phyloP scores from a whole-genome alignment of 2,888 invertebrate species.

The Agriopis marginaria region DNA sequence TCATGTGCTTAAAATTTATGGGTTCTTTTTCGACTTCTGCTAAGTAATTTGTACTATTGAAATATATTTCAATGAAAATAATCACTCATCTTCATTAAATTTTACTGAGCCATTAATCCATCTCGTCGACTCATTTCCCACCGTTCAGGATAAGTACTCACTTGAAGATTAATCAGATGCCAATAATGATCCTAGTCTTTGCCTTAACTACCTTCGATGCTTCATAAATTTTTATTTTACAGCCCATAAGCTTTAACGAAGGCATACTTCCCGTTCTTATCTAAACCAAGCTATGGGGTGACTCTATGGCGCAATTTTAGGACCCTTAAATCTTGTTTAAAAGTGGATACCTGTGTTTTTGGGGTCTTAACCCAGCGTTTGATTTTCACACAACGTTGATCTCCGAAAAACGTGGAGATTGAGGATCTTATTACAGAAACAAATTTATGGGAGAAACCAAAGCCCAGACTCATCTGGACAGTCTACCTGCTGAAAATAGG shows the following conservation, averaged over 20 bases:
- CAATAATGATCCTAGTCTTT: constrained; percentile 15
- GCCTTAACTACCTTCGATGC: constrained; percentile 22
- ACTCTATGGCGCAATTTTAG: constrained; percentile 2
- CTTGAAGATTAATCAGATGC: constrained; percentile 14
- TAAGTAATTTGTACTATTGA: no score
- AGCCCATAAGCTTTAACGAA: constrained; percentile 24
- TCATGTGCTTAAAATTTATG: no score
- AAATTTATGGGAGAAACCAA: no score
- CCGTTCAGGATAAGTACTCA: constrained; percentile 15
- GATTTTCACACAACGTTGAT: no score
- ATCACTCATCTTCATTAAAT: background rate
- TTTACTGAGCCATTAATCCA: background rate
- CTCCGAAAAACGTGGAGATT: no score
- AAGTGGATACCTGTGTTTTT: background rate
- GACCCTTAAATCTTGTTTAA: background rate
- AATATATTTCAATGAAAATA: background rate
- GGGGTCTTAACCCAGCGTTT: no score
- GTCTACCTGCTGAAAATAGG: no score
- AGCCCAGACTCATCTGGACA: no score
- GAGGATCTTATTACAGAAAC: no score
- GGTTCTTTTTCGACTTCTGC: no score
- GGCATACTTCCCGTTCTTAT: constrained; percentile 23
- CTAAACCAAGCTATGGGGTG: constrained; percentile 14
- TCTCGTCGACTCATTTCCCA: constrained; percentile 9
- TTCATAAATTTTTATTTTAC: constrained; percentile 31